phyloP scores from a whole-genome alignment of 2,888 invertebrate genomes.

The Abscondita cerata region DNA sequence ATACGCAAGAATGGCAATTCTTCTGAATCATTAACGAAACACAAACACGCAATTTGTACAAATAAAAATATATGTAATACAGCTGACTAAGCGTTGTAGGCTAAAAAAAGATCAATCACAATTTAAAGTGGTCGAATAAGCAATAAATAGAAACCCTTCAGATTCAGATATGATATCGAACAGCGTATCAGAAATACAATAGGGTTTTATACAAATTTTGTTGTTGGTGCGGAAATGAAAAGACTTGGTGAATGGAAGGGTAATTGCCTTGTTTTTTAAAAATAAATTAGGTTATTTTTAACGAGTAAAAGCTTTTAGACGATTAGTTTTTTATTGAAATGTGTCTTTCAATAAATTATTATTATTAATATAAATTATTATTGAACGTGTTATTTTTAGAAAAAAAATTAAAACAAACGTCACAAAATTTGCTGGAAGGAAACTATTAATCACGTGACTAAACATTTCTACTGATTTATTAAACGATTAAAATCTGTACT shows the following conservation, averaged over 20 bases:
- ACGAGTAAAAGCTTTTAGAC: conserved; percentile 5
- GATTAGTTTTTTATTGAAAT: not conserved
- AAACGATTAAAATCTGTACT: no score
- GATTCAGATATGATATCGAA: conserved; percentile 13
- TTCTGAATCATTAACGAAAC: no score
- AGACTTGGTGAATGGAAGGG: conserved; percentile 2
- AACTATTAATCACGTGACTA: no score
- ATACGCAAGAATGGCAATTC: no score
- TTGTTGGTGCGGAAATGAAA: conserved; percentile 11
- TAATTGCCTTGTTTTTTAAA: conserved; percentile 10
- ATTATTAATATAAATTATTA: no score
- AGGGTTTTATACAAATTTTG: conserved; percentile 13
- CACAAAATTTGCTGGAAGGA: no score
- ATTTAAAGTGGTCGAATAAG: conserved; percentile 13
- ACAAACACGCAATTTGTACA: no score
- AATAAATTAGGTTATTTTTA: conserved; percentile 9
- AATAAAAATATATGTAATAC: no score
- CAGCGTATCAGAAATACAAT: conserved; percentile 12
- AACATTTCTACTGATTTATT: no score
- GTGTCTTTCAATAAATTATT: not conserved
- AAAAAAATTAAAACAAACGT: no score
- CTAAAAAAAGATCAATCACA: conserved; percentile 11
- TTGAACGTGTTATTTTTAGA: no score
- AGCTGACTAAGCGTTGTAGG: not conserved
- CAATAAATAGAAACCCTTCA: conserved; percentile 14